These are phyloP conservation scores for Drosophila aldrichi DNA, from an alignment of 2,888 invertebrate genomes.

Conservation along the genomic window DNA sequence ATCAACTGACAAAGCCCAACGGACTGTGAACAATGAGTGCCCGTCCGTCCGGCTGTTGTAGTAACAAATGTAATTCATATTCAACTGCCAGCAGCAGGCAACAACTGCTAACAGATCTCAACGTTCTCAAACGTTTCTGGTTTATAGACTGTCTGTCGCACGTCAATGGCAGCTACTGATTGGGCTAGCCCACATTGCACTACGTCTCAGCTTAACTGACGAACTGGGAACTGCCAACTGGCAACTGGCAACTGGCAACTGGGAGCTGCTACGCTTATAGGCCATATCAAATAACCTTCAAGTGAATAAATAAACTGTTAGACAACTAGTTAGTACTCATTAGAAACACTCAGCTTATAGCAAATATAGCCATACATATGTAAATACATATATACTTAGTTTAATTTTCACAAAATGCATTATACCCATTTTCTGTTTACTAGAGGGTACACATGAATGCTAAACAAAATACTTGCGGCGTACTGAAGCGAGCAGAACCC, in stretches of 20 bases:
- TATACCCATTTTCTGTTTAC: neutral
- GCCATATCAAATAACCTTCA: constrained; percentile 78
- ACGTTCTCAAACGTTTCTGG: constrained; percentile 25
- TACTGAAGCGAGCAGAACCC: constrained; percentile 26
- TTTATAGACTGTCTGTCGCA: constrained; percentile 33
- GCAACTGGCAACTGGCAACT: constrained; percentile 3
- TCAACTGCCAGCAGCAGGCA: constrained; percentile 24
- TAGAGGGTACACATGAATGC: constrained; percentile 24
- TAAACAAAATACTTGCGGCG: constrained; percentile 41
- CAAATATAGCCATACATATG: constrained; percentile 16
- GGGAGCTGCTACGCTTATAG: constrained; percentile 22
- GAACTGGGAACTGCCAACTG: constrained; percentile 6
- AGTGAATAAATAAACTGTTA: constrained; percentile 49
- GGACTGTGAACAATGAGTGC: constrained; percentile 55
- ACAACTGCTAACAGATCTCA: constrained; percentile 13
- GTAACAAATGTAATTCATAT: constrained; percentile 63
- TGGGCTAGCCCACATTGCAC: constrained; percentile 37
- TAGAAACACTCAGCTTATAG: constrained; percentile 16
- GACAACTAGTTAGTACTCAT: constrained; percentile 65
- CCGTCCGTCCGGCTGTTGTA: constrained; percentile 14
- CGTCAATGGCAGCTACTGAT: constrained; percentile 42
- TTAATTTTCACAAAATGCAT: neutral
- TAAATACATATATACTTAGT: neutral
- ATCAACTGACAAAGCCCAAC: constrained; percentile 42
- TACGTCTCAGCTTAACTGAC: constrained; percentile 8